phyloP scores from a whole-genome alignment of 2,113 vertebrate species.

The Sapayoa aenigma region DNA sequence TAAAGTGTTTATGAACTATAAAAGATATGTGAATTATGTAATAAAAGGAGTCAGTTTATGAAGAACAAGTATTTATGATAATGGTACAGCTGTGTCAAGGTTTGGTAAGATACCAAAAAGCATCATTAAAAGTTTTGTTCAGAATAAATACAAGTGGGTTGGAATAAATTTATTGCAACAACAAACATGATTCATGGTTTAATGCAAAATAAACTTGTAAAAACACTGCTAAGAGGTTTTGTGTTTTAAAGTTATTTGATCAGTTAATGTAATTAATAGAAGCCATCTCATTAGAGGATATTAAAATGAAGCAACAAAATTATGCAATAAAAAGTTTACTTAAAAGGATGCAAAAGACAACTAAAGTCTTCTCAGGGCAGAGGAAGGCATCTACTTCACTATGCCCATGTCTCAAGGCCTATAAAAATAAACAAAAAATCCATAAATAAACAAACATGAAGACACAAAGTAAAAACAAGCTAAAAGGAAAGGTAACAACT shows the following conservation, averaged over 20 bases:
- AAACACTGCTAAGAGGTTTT: not conserved
- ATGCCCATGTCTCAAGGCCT: not conserved
- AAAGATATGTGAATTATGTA: not conserved
- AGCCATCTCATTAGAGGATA: not conserved
- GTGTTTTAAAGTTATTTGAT: not conserved
- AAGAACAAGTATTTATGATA: constrained; percentile 20
- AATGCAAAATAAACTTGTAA: not conserved
- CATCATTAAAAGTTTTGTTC: not conserved
- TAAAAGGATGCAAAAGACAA: not conserved
- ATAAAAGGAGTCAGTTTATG: not conserved
- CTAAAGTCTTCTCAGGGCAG: not conserved
- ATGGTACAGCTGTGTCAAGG: not conserved
- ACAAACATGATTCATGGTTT: not conserved
- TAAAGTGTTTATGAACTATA: constrained; percentile 18
- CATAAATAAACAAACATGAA: not conserved
- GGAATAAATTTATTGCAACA: not conserved
- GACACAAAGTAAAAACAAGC: not conserved
- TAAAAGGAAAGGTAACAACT: not conserved
- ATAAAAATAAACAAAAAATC: not conserved
- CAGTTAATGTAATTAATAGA: not conserved
- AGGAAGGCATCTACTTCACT: not conserved
- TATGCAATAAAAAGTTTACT: not conserved
- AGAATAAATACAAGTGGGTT: not conserved
- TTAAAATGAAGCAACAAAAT: not conserved
- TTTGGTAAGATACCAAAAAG: not conserved